Evolutionary conservation across 2,888 invertebrate genomes (phyloP).

Genomic region (Cataglyphis livida): DNA sequence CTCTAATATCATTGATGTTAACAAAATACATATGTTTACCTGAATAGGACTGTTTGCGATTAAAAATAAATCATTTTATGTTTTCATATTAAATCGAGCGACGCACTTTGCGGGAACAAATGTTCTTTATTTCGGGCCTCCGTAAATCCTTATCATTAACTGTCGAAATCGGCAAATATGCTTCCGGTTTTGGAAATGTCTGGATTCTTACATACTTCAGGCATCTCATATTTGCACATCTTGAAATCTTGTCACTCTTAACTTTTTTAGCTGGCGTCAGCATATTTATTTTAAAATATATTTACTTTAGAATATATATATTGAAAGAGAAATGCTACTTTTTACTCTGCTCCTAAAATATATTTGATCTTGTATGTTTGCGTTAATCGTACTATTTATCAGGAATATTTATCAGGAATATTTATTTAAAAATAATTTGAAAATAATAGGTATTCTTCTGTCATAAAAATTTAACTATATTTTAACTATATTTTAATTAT

Average conservation of each 20-base stretch:
- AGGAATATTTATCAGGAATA: not conserved
- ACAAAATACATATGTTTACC: no score
- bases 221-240: not conserved
- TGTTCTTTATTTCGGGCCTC: not conserved
- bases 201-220: not conserved
- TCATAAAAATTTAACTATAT: not conserved
- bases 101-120: not conserved
- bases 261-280: not conserved
- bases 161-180: constrained; percentile 5
- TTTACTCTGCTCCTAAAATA: not conserved
- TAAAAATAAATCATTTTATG: not conserved
- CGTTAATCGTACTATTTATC: not conserved
- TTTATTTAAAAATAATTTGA: not conserved
- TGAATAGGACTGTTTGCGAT: no score
- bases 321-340: not conserved
- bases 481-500: not conserved
- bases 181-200: not conserved
- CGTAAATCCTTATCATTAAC: not conserved
- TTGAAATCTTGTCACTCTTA: not conserved
- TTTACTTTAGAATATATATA: constrained; percentile 3
- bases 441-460: not conserved
- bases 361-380: not conserved
- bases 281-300: not conserved
- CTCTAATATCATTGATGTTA: no score
- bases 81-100: not conserved